Percentiles rank a stretch among this genome's conserved stretches.
Conservation (phyloP, 2,888 invertebrate species). For the Nomada flava region DNA sequence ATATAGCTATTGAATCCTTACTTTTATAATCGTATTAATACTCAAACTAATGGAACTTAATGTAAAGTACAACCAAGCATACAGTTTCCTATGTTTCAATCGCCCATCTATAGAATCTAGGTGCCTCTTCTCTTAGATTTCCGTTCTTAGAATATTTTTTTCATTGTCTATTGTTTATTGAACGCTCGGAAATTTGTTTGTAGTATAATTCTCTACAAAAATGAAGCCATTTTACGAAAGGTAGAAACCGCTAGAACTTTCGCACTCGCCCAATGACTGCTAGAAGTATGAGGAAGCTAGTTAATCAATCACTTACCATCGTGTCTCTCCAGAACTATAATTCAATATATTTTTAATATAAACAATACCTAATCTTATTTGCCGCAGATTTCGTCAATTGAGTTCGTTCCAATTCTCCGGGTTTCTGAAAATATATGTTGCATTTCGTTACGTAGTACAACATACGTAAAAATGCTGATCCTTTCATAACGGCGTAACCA, state of each 20-base stretch:
- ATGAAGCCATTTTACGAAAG: too few relatives aligned
- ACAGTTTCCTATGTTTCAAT: slow-evolving; percentile 7
- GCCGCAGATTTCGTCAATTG: neutral
- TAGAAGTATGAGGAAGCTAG: neutral
- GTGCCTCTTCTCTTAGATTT: neutral
- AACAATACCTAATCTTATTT: neutral
- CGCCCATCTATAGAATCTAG: neutral
- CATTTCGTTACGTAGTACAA: neutral
- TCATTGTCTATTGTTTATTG: too few relatives aligned
- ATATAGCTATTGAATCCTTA: slow-evolving; percentile 4
- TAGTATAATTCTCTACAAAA: too few relatives aligned
- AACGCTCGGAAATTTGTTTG: too few relatives aligned
- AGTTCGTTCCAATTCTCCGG: neutral
- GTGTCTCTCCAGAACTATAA: neutral
- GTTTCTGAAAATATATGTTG: neutral
- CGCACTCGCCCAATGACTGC: neutral
- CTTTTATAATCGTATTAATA: slow-evolving; percentile 18
- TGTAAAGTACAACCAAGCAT: neutral
- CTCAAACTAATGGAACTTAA: slow-evolving; percentile 1
- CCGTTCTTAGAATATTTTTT: slow-evolving; percentile 1
- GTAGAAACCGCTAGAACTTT: too few relatives aligned
- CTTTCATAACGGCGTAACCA: neutral
- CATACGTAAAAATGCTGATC: neutral
- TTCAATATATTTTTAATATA: neutral
- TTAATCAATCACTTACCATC: slow-evolving; percentile 2